Evolutionary conservation across 2,888 invertebrate genomes (phyloP).

Genomic region (Emmelina monodactyla): DNA sequence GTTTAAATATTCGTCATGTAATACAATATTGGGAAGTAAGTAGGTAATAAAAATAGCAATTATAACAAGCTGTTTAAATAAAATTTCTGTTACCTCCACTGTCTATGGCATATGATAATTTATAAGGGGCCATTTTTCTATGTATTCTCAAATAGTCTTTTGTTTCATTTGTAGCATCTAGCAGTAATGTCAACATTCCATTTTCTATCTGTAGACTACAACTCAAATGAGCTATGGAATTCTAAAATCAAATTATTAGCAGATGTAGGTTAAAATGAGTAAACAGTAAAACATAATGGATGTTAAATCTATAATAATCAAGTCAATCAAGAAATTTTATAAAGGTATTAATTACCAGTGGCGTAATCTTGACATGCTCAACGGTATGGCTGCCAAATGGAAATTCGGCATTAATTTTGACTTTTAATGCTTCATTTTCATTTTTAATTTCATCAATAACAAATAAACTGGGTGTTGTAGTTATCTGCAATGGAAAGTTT

Average conservation of each 20-base stretch:
- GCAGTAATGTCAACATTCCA: slow-evolving; percentile 61
- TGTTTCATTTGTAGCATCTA: slow-evolving; percentile 57
- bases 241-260: slow-evolving; percentile 21
- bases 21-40: no score
- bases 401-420: slow-evolving; percentile 72
- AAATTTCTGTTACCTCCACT: slow-evolving; percentile 37
- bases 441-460: slow-evolving; percentile 66
- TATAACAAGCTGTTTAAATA: no score
- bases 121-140: slow-evolving; percentile 78
- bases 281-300: neutral
- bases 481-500: slow-evolving; percentile 53
- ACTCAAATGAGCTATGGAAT: slow-evolving; percentile 28
- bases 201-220: slow-evolving; percentile 57
- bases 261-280: no score
- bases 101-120: slow-evolving; percentile 71
- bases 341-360: neutral
- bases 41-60: no score
- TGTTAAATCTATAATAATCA: neutral
- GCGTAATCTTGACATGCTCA: slow-evolving; percentile 64
- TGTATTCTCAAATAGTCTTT: slow-evolving; percentile 64
- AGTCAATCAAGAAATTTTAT: neutral
- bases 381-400: slow-evolving; percentile 68
- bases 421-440: slow-evolving; percentile 41
- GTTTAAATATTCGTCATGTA: no score
- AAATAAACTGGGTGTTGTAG: slow-evolving; percentile 77